Base-by-base conservation (phyloP, 2,888 invertebrate species). In the Gastrophysa polygoni region DNA sequence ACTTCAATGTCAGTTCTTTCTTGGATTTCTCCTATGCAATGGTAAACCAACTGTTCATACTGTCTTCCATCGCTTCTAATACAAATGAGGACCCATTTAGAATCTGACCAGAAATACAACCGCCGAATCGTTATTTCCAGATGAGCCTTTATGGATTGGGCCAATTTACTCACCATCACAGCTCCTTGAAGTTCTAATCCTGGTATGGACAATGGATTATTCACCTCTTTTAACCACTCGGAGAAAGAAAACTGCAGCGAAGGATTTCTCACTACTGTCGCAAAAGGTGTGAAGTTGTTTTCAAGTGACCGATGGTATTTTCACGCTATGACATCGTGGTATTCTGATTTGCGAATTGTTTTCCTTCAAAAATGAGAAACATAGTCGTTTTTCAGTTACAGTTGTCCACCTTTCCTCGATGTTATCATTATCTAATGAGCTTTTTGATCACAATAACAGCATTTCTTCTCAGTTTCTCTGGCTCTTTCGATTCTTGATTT, bases 81-180 rank as follows among this genome's bases (percentile, higher is more conserved):
- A 11, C 48, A 48, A 16, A 8, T 21, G 24, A 48, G 20, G n/a
- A 48, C 1, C 18, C 24, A 48, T 48, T 24, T 48, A 4, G 28
- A 48, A 11, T 48, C 48, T 24, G 48, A 48, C 48, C 24, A 48
- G 6, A 48, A 48, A 48, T 11, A 48, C 48, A 24, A 2, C 11
- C 24, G 48, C 20, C 6, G 20, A 7, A 48, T n/a, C n/a, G n/a
- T n/a, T n/a, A n/a, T 48, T 21, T 48, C 48, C 14, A 48, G 20
- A 20, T 48, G 20, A 20, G 48, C 8, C 24, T 14, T 21, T 48
- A 48, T 48, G 1, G 24, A 48, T n/a, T 48, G 11, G n/a, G 48
- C 48, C 24, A 48, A 24, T 48, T 14, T n/a, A n/a, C n/a, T n/a
- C n/a, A n/a, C n/a, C n/a, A n/a, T n/a, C n/a, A n/a, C n/a, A n/a